Evolutionary conservation across 2,113 vertebrate species (phyloP).

Genomic region (Equus quagga): DNA sequence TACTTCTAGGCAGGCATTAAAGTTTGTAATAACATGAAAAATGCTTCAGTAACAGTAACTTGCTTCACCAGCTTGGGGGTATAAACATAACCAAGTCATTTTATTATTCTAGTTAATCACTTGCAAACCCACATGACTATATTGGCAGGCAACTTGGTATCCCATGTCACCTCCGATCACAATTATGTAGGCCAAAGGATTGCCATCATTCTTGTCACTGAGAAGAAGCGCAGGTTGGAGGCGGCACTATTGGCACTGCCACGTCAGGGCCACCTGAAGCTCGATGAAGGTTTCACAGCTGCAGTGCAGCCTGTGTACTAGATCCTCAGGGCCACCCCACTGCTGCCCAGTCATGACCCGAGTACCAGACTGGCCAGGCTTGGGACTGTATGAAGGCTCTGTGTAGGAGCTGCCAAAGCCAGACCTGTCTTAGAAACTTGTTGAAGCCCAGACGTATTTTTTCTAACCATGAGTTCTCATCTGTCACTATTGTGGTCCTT

Average conservation of each 20-base stretch:
- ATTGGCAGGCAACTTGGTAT: neutral
- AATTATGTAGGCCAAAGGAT: neutral
- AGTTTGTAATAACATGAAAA: constrained; percentile 25
- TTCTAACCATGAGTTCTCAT: neutral
- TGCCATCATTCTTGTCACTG: neutral
- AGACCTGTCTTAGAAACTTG: neutral
- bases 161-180: neutral
- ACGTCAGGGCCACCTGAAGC: fast-evolving
- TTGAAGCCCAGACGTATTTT: neutral
- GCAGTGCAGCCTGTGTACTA: too few relatives aligned
- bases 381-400: neutral
- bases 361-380: neutral
- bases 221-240: neutral
- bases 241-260: neutral
- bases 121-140: neutral
- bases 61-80: neutral
- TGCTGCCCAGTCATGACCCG: neutral
- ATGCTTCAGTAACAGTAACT: neutral
- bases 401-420: neutral
- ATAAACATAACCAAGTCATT: constrained; percentile 1
- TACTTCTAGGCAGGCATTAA: neutral
- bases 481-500: neutral
- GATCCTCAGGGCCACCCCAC: fast-evolving
- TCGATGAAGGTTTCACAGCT: neutral
- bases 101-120: constrained; percentile 25